Base-by-base conservation (phyloP, 2,888 invertebrate genomes). In the Venusia cambrica region DNA sequence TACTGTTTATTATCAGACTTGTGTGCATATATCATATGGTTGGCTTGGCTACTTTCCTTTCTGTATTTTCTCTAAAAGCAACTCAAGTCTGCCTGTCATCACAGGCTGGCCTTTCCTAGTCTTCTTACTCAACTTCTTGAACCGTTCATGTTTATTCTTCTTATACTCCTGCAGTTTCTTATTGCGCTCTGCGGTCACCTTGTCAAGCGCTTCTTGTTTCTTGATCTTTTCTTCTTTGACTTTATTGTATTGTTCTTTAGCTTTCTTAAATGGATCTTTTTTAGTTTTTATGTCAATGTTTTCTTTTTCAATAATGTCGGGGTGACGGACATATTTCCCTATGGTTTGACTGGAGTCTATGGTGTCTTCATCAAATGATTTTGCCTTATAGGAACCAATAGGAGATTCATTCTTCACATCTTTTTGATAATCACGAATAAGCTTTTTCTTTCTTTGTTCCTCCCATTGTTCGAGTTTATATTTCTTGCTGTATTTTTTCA, bases 41-140 rank as follows among this genome's bases (percentile, higher is more conserved):
- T 25, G 22, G 7, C n/a, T 17, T 6, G 2, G 11, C 20, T 38
- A 38, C 18, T 55, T 50, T 11, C 45, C 47, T 15, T 81, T 83
- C 69, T 94, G 90, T 51, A 96, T 94, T 73, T 94, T 92, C 58
- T 94, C 92, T 6, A 95, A 74, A 30, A 97, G 77, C 60, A 94
- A 68, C 73, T 96, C 92, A 62, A 96, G 87, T 51, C 95, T 88
- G 31, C 92, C 92, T 38, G 92, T 93, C 95, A 97, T 96, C 1
- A 95, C 79, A 0, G 96, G 96, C 62, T 97, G 96, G 0, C 96
- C 96, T 56, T 90, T 93, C 54, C 90, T 92, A 0, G 93, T 96
- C 63, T 91, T 94, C 63, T 92, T 92, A 25, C 91, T 92, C 19
- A 96, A 73, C 45, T 91, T 92, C 73, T 93, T 94, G 43, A 89